Evolutionary conservation across 2,888 invertebrate genomes (phyloP).

Genomic region (Calliopum simillimum): DNA sequence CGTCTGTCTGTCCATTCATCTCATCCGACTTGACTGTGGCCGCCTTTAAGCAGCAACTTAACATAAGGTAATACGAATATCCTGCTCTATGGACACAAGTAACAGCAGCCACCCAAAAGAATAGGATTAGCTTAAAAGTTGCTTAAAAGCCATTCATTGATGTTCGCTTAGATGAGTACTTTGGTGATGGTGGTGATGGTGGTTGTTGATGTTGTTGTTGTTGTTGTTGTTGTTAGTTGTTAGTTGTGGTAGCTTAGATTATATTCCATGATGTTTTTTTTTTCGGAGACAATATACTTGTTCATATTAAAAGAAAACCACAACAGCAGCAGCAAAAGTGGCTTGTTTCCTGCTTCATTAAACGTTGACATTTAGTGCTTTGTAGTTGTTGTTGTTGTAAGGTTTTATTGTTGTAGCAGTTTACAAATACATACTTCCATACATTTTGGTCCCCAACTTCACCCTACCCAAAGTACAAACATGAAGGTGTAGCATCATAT

Average conservation of each 20-base stretch:
- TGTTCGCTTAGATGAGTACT: not conserved
- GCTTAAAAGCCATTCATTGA: conserved; percentile 24
- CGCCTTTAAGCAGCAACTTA: conserved; percentile 2
- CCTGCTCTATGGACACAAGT: not conserved
- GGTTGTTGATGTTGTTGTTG: no score
- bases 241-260: no score
- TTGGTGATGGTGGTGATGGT: not conserved
- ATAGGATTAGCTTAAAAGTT: conserved; percentile 34
- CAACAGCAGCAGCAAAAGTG: conserved; percentile 22
- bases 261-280: no score
- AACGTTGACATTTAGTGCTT: conserved; percentile 17
- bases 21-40: not conserved
- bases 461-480: no score
- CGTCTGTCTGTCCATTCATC: not conserved
- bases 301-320: conserved; percentile 15
- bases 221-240: no score
- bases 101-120: not conserved
- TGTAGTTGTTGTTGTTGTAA: not conserved
- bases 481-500: no score
- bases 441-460: no score
- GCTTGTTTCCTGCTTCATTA: conserved; percentile 28
- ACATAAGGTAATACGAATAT: not conserved
- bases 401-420: not conserved
- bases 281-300: conserved; percentile 16
- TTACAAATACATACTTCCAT: no score